Conservation (phyloP, 2,888 invertebrate species). For the Busseola fusca region DNA sequence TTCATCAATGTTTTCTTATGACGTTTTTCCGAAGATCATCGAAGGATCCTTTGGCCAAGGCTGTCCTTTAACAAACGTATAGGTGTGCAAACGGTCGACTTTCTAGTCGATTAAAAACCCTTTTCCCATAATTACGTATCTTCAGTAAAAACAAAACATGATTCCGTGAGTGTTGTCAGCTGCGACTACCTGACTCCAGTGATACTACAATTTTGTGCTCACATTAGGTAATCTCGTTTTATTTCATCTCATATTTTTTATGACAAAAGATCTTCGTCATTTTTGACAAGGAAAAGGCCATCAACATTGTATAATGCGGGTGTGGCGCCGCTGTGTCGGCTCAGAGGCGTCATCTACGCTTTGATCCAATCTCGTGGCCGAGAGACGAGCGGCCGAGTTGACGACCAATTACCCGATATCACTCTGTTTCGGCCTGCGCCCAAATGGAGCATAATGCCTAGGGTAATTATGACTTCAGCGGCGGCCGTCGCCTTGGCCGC, state of each 20-base stretch:
- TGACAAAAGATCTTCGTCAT: conserved; percentile 88
- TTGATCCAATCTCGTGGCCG: conserved; percentile 83
- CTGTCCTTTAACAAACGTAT: neutral
- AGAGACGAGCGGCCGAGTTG: conserved; percentile 72
- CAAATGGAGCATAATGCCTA: conserved; percentile 88
- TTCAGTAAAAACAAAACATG: conserved; percentile 46
- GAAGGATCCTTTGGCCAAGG: neutral
- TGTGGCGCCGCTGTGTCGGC: conserved; percentile 85
- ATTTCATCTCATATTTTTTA: conserved; percentile 85
- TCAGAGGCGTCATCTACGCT: conserved; percentile 79
- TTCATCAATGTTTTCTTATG: too few relatives aligned
- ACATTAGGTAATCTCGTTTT: conserved; percentile 85
- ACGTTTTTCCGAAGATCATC: neutral
- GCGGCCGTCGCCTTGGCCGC: conserved; percentile 62
- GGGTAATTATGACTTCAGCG: conserved; percentile 87
- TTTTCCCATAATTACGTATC: conserved; percentile 45
- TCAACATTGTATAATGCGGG: conserved; percentile 86
- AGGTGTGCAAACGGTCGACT: neutral
- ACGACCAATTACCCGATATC: conserved; percentile 88
- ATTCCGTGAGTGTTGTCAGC: conserved; percentile 55
- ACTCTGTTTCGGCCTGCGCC: conserved; percentile 84
- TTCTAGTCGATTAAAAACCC: conserved; percentile 3
- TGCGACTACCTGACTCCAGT: conserved; percentile 77
- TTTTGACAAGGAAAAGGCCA: conserved; percentile 89
- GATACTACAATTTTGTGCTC: conserved; percentile 84